Base-by-base conservation (phyloP, 2,113 vertebrate species). In the Isurus oxyrinchus region DNA sequence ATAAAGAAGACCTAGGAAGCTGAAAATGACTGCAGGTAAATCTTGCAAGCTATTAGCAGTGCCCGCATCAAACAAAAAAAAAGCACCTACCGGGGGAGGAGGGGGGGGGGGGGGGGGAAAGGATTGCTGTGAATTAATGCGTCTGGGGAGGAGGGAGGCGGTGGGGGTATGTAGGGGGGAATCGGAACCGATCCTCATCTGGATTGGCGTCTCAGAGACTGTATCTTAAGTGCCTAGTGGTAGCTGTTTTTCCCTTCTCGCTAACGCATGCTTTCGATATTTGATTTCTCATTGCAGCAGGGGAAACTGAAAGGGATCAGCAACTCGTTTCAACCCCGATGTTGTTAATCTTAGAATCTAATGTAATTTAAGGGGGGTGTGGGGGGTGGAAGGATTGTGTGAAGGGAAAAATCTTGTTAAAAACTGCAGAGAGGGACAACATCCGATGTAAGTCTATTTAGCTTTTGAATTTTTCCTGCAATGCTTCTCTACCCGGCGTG, bases 1-100 rank as follows among this genome's bases (percentile, higher is more conserved):
- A 95, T 93, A 93, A 93, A 91, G 88, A 91, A 91, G 88, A 91
- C 88, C 88, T 59, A 57, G 88, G 88, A 91, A 91, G 31, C 88
- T 61, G 88, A 93, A 93, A 63, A 94, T 94, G 59, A 94, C 90
- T 94, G 90, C 90, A 94, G 90, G 90, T 94, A 94, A 61, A 94
- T 94, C 90, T 94, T 63, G 57, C 90, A 63, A 94, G 35, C 90
- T 61, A n/a, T 61, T 61, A 93, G 14, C 31, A 93, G 88, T 93
- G 27, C 88, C 88, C 31, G 57, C 88, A 93, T n/a, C 87, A 90
- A 90, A 90, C 49, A 93, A 91, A 61, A 93, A 93, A 59, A 61
- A 91, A 66, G 31, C 90, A 94, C 90, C 90, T 94, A 40, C 59
- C 59, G 57, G 35, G 40, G 79, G n/a, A 7, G 27, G 0, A 31